Evolutionary conservation across 2,797 vertebrate species (phyloP), one percentile per base, ranked within the genome.

Genomic region (Aulostomus chinensis): DNA sequence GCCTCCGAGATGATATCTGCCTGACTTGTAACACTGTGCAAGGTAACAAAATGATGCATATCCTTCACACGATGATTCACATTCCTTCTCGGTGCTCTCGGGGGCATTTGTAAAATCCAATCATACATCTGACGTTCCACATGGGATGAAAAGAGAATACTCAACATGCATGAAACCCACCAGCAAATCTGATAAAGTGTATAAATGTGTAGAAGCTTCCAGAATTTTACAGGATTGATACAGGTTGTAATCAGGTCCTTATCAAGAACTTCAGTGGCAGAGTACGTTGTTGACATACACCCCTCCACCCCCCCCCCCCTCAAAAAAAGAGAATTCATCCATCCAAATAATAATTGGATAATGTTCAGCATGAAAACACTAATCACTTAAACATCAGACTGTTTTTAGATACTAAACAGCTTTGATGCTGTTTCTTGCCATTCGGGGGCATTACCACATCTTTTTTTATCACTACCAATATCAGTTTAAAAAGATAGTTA

Each of bases 41-140:
- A 57, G 31, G 50, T 53, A 55, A 20, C 26, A 58, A 64, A 68
- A 73, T 30, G 11, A 11, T 33, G 12, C 50, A 54, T 73, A 69
- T 79, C 36, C 32, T 58, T 68, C 73, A 56, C 47, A 58, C 49
- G 63, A 69, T 38, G 64, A 46, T 42, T 49, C 46, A 25, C 45
- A 51, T 75, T 58, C 57, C 33, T 57, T 48, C 47, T 37, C 5
- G 3, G 25, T 62, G 48, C 48, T 78, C 76, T 68, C 42, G 41
- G 20, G 67, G 80, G 64, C 63, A 76, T 73, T 64, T 7, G 8
- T 30, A 77, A 84, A 86, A 32, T 80, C 81, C 72, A 76, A 84
- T 85, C 69, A 76, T 48, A 70, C 48, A 62, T 80, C 70, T 71
- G 73, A 76, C 26, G 71, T 75, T 85, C 68, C 73, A 71, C 67